Percentiles rank a stretch among this genome's conserved stretches.
phyloP scores from a whole-genome alignment of 2,888 invertebrate species.

The Pseudoips prasinana region DNA sequence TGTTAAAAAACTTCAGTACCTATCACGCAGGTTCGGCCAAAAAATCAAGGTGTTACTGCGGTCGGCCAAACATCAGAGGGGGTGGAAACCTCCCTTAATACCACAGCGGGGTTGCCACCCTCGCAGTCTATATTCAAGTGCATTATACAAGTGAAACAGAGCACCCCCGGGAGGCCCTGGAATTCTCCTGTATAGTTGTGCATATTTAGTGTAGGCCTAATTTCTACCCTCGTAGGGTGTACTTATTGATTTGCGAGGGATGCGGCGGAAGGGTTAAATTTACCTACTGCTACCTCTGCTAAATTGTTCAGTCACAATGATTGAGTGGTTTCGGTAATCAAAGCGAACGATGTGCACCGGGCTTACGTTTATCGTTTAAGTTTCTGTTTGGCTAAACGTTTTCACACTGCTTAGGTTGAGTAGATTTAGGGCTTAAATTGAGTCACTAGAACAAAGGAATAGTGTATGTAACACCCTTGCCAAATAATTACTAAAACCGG shows the following conservation, averaged over 20 bases:
- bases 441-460: conserved; percentile 1
- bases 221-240: conserved; percentile 51
- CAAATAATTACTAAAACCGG: too few species aligned
- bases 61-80: conserved; percentile 37
- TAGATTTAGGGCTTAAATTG: conserved; percentile 4
- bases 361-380: conserved; percentile 20
- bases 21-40: conserved; percentile 51
- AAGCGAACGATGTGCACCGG: conserved; percentile 45
- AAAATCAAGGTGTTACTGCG: conserved; percentile 66
- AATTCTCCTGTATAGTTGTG: conserved; percentile 66
- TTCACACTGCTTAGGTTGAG: conserved; percentile 17
- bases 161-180: conserved; percentile 49
- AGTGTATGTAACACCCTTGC: too few species aligned
- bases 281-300: conserved; percentile 59
- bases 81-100: conserved; percentile 31
- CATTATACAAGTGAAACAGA: conserved; percentile 70
- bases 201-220: conserved; percentile 61
- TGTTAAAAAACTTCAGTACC: conserved; percentile 14
- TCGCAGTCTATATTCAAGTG: conserved; percentile 64
- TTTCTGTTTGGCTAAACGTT: conserved; percentile 31
- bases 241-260: conserved; percentile 54
- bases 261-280: conserved; percentile 59
- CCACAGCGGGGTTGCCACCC: conserved; percentile 37
- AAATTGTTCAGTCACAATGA: conserved; percentile 52
- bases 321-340: conserved; percentile 49